Percentiles rank a stretch among this genome's conserved stretches.
These are phyloP conservation scores for Theristicus caerulescens DNA, from an alignment of 2,113 vertebrate genomes.

Conservation along the genomic window DNA sequence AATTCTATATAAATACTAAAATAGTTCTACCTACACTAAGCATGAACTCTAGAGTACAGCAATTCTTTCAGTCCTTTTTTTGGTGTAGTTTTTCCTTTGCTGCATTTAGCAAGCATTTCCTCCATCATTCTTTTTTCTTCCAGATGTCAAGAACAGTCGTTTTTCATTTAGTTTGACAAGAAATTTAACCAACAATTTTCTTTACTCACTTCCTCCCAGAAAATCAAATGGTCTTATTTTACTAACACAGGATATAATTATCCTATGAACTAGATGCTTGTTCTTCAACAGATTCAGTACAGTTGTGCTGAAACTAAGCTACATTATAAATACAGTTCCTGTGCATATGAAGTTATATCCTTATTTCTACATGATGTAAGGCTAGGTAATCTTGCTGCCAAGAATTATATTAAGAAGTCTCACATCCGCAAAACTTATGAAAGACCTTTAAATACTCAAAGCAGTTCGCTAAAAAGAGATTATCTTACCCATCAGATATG, in stretches of 20 bases:
- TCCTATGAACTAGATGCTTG: not conserved
- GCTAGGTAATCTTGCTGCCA: not conserved
- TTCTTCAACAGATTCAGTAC: not conserved
- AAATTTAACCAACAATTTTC: slow-evolving; percentile 42
- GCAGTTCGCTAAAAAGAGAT: not conserved
- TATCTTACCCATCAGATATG: not conserved
- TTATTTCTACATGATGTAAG: not conserved
- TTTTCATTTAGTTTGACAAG: slow-evolving; percentile 44
- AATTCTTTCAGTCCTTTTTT: not conserved
- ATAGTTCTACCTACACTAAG: not conserved
- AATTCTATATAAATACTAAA: not conserved
- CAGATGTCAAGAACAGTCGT: not conserved
- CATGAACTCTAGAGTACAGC: not conserved
- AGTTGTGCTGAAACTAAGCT: not conserved
- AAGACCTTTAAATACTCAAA: not conserved
- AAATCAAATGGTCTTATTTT: not conserved
- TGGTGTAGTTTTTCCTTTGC: not conserved
- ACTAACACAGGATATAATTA: slow-evolving; percentile 8
- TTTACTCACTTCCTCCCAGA: slow-evolving; percentile 27
- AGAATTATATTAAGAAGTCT: not conserved
- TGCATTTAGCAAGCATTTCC: not conserved
- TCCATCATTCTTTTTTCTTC: not conserved
- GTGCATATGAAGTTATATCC: not conserved
- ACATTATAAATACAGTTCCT: not conserved
- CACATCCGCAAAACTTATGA: not conserved